These are phyloP conservation scores for Lacanobia oleracea DNA, from an alignment of 2,888 invertebrate species.

Conservation along the genomic window DNA sequence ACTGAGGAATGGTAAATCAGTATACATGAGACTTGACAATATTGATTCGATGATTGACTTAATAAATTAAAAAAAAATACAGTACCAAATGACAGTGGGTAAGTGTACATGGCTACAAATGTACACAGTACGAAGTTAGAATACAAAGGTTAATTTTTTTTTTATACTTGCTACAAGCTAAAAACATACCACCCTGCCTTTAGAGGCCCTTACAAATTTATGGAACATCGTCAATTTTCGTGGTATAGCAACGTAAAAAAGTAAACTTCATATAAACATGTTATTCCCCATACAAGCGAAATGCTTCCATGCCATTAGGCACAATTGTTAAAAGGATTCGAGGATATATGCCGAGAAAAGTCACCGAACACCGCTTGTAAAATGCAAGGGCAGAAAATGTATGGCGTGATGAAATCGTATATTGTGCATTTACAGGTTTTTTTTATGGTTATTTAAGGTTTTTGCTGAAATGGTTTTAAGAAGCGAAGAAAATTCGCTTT, in stretches of 20 bases:
- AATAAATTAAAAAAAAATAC: too few species aligned
- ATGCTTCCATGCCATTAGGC: conserved; percentile 75
- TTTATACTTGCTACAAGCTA: too few species aligned
- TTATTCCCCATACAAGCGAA: conserved; percentile 63
- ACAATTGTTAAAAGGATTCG: conserved; percentile 70
- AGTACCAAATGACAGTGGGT: too few species aligned
- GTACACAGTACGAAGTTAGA: too few species aligned
- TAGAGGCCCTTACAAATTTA: conserved; percentile 6
- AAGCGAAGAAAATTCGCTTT: neutral
- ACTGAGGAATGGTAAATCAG: too few species aligned
- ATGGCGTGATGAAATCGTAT: neutral
- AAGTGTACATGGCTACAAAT: too few species aligned
- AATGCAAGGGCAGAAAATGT: conserved; percentile 16
- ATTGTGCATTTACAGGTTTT: conserved; percentile 3
- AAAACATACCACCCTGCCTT: neutral
- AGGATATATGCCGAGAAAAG: conserved; percentile 68
- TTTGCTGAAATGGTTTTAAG: neutral
- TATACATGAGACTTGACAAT: too few species aligned
- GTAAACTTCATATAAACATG: conserved; percentile 22
- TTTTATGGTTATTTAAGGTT: conserved; percentile 4
- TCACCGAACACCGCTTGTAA: conserved; percentile 46
- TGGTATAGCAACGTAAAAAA: conserved; percentile 13
- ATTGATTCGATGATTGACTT: too few species aligned
- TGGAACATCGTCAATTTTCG: conserved; percentile 17
- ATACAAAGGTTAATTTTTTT: too few species aligned